phyloP scores from a whole-genome alignment of 2,888 invertebrate genomes.

The Callyntrura guangdongensis region DNA sequence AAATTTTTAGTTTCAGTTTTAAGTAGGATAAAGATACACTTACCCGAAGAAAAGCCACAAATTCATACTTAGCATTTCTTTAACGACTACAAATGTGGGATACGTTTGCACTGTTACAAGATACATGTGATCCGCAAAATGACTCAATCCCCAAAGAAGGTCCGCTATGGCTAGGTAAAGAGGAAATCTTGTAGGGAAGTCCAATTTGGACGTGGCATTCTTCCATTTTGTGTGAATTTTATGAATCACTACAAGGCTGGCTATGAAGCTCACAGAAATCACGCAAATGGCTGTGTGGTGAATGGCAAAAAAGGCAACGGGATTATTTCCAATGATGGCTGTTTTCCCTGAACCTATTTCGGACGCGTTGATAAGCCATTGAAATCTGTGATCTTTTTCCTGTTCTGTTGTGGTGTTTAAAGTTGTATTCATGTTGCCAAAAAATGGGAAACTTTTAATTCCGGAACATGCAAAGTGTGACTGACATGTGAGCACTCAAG shows the following conservation, averaged over 20 bases:
- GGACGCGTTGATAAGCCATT: not conserved
- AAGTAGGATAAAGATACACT: not conserved
- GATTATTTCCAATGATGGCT: conserved; percentile 62
- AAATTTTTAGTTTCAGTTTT: too few species aligned
- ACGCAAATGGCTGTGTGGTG: conserved; percentile 54
- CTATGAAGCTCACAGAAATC: conserved; percentile 43
- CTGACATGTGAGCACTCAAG: too few species aligned
- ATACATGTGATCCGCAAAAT: conserved; percentile 71
- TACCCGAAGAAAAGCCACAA: conserved; percentile 75
- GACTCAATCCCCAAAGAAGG: conserved; percentile 69
- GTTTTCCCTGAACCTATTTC: conserved; percentile 29
- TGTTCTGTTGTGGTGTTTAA: too few species aligned
- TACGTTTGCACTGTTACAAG: conserved; percentile 24
- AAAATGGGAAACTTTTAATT: too few species aligned
- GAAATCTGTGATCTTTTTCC: too few species aligned
- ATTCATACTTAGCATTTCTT: conserved; percentile 53
- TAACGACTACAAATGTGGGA: not conserved
- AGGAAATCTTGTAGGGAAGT: conserved; percentile 72
- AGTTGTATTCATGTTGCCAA: too few species aligned
- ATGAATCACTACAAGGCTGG: conserved; percentile 45
- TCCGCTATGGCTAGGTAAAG: conserved; percentile 74
- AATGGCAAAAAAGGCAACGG: conserved; percentile 60
- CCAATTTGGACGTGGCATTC: conserved; percentile 6
- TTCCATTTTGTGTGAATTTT: not conserved
- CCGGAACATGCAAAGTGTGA: too few species aligned